phyloP scores from a whole-genome alignment of 1,140 invertebrate genomes.

The Dendroctonus valens region DNA sequence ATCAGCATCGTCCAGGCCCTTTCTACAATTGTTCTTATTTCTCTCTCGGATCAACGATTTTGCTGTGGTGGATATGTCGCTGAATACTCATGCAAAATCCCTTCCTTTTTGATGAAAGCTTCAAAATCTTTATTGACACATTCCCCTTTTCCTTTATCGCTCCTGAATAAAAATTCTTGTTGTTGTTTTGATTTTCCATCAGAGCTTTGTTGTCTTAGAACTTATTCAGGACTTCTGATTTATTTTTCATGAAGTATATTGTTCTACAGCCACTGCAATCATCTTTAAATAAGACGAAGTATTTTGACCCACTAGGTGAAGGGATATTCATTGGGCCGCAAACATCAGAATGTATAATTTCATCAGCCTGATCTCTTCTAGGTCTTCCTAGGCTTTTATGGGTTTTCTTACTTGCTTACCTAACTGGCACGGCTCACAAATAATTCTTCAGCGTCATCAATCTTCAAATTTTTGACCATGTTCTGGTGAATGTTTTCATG shows the following conservation, averaged over 20 bases:
- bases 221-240: slow-evolving; percentile 44
- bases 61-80: slow-evolving; percentile 48
- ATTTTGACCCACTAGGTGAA: no score
- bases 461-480: slow-evolving; percentile 3
- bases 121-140: slow-evolving; percentile 36
- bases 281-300: no score
- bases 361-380: slow-evolving; percentile 32
- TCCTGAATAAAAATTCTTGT: slow-evolving; percentile 40
- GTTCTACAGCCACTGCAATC: no score
- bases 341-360: no score
- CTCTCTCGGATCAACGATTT: slow-evolving; percentile 50
- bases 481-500: slow-evolving; percentile 2
- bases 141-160: slow-evolving; percentile 38
- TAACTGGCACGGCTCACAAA: slow-evolving; percentile 48
- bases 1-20: slow-evolving; percentile 49
- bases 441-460: slow-evolving; percentile 11
- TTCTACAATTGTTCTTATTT: slow-evolving; percentile 51
- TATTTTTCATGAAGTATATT: no score
- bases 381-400: slow-evolving; percentile 29
- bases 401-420: slow-evolving; percentile 41
- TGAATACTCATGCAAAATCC: slow-evolving; percentile 37
- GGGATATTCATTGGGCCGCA: no score
- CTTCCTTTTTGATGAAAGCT: slow-evolving; percentile 32
- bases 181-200: slow-evolving; percentile 29
- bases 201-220: slow-evolving; percentile 8